Base-by-base conservation (phyloP, 2,113 vertebrate genomes). In the Ceratotherium simum region DNA sequence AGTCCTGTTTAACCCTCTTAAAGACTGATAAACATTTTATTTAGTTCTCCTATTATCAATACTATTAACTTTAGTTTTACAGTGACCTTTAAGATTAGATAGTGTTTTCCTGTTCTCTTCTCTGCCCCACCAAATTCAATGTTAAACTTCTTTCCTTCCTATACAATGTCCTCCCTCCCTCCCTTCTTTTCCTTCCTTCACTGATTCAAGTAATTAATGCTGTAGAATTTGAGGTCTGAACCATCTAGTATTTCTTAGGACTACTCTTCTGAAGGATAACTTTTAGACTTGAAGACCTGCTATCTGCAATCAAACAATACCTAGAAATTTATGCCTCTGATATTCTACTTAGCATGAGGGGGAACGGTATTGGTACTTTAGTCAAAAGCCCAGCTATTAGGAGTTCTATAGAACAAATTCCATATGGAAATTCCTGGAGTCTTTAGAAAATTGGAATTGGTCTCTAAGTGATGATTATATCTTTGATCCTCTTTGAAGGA, bases 401-500 rank as follows among this genome's bases (percentile, higher is more conserved):
- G 62, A 39, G 23, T 76, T 81, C 65, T 73, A 76, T n/a, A 92
- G 46, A 76, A 48, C 29, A 88, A 91, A 75, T 56, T 76, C n/a
- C n/a, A 20, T 36, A 51, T 56, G 16, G 87, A 84, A 76, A 86
- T 76, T 39, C 25, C 83, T 65, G 20, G 12, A 17, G 33, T 92
- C 13, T 42, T 73, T 85, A 80, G 83, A 29, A 65, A 92, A 90
- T 16, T 51, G 58, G 67, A 72, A 86, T 54, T 70, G 58, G 23
- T 64, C 51, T 86, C 33, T 86, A 80, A 76, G 48, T 75, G 79
- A 76, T 54, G 29, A n/a, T 82, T 72, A 7, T 27, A 33, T 21
- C 33, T 96, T 81, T 82, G 36, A 76, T 36, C 20, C 12, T 65
- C 27, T 92, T 73, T 90, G 72, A 89, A 89, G 51, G 85, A 75